Base-by-base conservation (phyloP, 2,797 vertebrate species). In the Alectoris magna region DNA sequence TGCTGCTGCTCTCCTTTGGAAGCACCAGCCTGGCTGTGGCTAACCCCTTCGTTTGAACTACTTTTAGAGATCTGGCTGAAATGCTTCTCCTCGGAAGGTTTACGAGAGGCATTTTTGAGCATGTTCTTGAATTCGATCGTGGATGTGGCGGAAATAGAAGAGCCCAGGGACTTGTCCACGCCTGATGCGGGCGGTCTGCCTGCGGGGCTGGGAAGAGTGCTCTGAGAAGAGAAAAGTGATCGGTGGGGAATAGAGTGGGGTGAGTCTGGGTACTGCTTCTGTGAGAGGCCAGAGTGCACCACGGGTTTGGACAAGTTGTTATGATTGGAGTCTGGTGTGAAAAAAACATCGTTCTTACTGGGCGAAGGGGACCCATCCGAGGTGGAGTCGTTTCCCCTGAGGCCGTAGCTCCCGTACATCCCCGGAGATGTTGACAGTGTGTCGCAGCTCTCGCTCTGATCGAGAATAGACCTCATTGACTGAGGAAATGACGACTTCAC, bases 71-170 rank as follows among this genome's bases (percentile, higher is more conserved):
- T 68, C 76, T 96, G 97, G 56, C 94, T 94, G 13, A 97, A 98
- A 71, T 97, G 97, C 56, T 98, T 98, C 70, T 98, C 98, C 19
- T 98, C 98, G 0, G 97, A 97, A 27, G 98, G 97, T 24, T 98
- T 98, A 1, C 98, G 97, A 3, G 97, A 97, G 14, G 98, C 98
- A 3, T 98, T 98, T 69, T 98, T 98, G 22, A 98, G 97, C 98
- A 98, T 98, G 90, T 98, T 98, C 96, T 98, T 98, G 94, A 98
- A 98, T 82, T 98, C 98, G 1, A 98, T 98, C 58, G 98, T 98
- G 0, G 98, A 98, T 1, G 98, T 98, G 94, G 98, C 87, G 0
- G 98, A 98, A 62, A 98, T 97, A 84, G 97, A 96, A 71, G 98
- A 95, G 39, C 13, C 90, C 63, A 97, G 19, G 2, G 97, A 76